Percentiles rank a stretch among this genome's conserved stretches.
Evolutionary conservation across 2,888 invertebrate species (phyloP).

Genomic region (Calephelis perditalis): DNA sequence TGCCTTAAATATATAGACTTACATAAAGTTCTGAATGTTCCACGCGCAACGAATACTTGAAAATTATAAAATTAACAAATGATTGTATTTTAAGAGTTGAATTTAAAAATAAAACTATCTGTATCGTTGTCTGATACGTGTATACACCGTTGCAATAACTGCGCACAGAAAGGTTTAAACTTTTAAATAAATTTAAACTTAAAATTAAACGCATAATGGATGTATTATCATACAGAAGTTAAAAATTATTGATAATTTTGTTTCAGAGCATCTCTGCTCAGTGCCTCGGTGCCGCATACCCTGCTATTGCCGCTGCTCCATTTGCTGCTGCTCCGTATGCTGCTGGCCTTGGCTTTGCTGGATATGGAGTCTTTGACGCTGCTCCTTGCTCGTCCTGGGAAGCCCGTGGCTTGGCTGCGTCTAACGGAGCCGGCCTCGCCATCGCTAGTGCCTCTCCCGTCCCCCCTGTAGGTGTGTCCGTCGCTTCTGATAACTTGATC

Average conservation of each 20-base stretch:
- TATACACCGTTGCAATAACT: too few species aligned
- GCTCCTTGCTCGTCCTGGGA: constrained; percentile 2
- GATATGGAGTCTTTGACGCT: constrained; percentile 16
- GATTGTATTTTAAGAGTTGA: too few species aligned
- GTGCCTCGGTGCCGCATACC: constrained; percentile 17
- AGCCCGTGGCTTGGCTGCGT: constrained; percentile 11
- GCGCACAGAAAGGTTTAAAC: too few species aligned
- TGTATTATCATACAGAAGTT: too few species aligned
- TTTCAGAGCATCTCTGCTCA: constrained; percentile 26
- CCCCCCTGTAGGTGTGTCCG: constrained; percentile 28
- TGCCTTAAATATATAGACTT: too few species aligned
- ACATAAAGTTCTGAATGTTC: too few species aligned
- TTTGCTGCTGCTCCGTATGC: constrained; percentile 6
- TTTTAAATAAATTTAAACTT: too few species aligned
- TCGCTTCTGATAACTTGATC: constrained; percentile 35
- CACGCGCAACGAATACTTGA: too few species aligned
- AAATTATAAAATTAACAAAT: too few species aligned
- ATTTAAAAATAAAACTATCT: too few species aligned
- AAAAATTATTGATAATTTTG: neutral
- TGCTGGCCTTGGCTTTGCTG: neutral
- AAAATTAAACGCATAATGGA: too few species aligned
- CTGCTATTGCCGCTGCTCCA: neutral
- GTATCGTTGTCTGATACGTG: too few species aligned
- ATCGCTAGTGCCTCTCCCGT: constrained; percentile 35
- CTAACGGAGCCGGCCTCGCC: constrained; percentile 2